Evolutionary conservation across 2,888 invertebrate species (phyloP).

Genomic region (Ochropleura leucogaster): DNA sequence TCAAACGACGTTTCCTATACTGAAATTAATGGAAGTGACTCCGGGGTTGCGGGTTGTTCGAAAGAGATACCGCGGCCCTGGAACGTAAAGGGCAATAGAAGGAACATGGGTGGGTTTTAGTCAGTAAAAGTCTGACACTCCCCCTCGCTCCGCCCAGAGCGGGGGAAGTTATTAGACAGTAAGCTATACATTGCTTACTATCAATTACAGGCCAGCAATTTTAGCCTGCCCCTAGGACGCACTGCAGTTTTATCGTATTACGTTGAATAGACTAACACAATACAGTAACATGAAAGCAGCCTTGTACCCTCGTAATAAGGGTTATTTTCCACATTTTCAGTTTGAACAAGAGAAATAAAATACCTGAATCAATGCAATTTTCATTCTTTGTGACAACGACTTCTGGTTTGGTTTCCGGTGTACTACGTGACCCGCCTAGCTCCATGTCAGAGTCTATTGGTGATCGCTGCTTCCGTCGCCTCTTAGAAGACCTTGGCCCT

Average conservation of each 20-base stretch:
- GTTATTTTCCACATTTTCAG: background rate
- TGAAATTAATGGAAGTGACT: no score
- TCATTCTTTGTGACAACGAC: conserved; percentile 28
- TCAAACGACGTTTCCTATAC: no score
- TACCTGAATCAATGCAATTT: conserved; percentile 66
- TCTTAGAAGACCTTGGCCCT: conserved; percentile 40
- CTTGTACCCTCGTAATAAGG: background rate
- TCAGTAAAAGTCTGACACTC: no score
- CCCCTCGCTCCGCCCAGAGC: no score
- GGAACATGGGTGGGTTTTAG: no score
- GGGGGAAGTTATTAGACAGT: no score
- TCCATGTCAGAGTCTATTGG: conserved; percentile 31
- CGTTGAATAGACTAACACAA: background rate
- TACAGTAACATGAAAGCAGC: background rate
- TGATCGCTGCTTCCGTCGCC: conserved; percentile 31
- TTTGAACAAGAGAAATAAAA: background rate
- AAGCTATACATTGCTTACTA: no score
- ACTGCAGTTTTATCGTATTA: background rate
- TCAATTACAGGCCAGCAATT: background rate
- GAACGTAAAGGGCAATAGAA: no score
- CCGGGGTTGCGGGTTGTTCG: no score
- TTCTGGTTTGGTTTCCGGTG: conserved; percentile 44
- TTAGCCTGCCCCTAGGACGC: background rate
- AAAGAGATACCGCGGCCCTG: no score
- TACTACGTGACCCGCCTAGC: conserved; percentile 23